Conservation (phyloP, 2,113 vertebrate genomes). For the Hyaena hyaena region DNA sequence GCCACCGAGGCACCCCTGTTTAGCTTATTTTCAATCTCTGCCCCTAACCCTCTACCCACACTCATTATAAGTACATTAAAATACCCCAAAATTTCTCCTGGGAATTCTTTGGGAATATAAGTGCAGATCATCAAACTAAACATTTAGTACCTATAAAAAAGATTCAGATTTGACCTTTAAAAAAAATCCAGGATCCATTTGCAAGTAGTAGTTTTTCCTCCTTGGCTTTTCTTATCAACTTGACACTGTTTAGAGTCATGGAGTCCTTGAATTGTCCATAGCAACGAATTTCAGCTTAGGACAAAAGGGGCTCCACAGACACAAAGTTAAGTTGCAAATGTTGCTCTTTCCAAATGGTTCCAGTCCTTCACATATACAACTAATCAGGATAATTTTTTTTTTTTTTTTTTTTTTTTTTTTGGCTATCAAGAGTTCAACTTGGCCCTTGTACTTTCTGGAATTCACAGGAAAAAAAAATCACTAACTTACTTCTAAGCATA, state of each 20-base stretch:
- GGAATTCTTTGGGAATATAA: not conserved
- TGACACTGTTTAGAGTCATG: not conserved
- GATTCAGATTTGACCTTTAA: not conserved
- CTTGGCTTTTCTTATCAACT: not conserved
- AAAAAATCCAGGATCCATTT: not conserved
- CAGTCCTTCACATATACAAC: not conserved
- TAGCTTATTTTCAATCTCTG: conserved; percentile 27
- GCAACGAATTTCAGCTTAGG: not conserved
- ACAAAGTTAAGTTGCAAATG: not conserved
- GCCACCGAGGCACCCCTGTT: too few species aligned
- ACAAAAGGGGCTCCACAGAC: not conserved
- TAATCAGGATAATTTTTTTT: conserved; percentile 18
- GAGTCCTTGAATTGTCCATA: not conserved
- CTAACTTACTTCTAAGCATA: conserved; percentile 57
- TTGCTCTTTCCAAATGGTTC: not conserved
- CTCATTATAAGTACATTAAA: not conserved
- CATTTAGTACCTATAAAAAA: not conserved
- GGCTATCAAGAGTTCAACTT: not conserved
- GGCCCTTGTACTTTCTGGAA: not conserved
- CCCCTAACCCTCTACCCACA: not conserved
- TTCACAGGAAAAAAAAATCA: not conserved
- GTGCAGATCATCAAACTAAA: not conserved
- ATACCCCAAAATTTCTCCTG: not conserved
- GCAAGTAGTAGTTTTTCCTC: not conserved
- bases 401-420: not conserved